A percentile compares a stretch with the other conserved stretches of the same genome.
Evolutionary conservation across 2,113 vertebrate genomes (phyloP).

Genomic region (Podocnemis expansa): DNA sequence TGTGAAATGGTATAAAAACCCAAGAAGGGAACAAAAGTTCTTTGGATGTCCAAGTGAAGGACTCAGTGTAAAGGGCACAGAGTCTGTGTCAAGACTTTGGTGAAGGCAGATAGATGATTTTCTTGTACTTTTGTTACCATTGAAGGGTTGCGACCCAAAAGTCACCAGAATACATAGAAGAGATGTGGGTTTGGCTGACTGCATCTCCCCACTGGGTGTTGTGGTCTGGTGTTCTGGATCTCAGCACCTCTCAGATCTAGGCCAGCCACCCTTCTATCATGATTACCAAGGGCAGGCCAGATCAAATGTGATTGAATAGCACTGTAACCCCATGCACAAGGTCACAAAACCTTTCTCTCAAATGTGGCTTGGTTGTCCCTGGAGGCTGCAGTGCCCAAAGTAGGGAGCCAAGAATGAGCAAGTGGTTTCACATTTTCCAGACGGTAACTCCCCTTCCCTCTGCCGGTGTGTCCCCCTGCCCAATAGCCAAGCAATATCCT

Average conservation of each 20-base stretch:
- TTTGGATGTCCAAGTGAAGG: no score
- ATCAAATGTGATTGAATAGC: background rate
- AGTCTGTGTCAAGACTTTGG: no score
- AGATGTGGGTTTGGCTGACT: no score
- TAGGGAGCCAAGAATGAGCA: background rate
- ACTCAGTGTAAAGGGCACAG: no score
- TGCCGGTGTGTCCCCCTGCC: background rate
- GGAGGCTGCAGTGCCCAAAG: background rate
- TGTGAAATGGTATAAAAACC: no score
- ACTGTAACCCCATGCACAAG: background rate
- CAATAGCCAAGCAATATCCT: background rate
- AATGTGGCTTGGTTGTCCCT: background rate
- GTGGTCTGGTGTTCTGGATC: background rate
- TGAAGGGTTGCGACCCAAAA: background rate
- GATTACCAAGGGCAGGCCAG: background rate
- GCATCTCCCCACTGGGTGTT: background rate
- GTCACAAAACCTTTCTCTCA: background rate
- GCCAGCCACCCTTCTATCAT: background rate
- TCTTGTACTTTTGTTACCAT: no score
- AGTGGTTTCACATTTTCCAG: background rate
- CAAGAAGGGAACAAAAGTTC: no score
- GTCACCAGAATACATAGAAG: background rate
- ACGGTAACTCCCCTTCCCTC: no score
- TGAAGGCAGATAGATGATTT: no score
- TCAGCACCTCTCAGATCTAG: background rate